These are phyloP conservation scores for Pogonocherus hispidulus DNA, from an alignment of 2,888 invertebrate genomes.

Conservation along the genomic window DNA sequence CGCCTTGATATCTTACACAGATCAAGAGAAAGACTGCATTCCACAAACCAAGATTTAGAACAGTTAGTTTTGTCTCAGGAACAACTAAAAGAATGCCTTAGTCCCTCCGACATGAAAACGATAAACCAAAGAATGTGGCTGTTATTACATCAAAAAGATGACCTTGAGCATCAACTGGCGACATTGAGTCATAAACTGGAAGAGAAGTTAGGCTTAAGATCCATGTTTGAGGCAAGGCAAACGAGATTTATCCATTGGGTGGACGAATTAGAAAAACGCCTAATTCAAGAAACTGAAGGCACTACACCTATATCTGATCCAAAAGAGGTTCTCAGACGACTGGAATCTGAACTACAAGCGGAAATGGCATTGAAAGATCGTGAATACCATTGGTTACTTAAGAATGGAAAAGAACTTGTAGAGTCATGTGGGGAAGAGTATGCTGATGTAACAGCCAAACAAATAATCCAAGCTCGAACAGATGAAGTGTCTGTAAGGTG, in stretches of 20 bases:
- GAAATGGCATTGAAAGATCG: conserved; percentile 83
- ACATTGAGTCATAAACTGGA: conserved; percentile 80
- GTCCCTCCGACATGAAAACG: conserved; percentile 86
- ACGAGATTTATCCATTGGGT: conserved; percentile 80
- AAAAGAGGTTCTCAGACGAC: conserved; percentile 78
- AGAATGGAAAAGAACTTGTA: conserved; percentile 77
- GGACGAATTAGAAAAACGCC: conserved; percentile 76
- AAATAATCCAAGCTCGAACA: conserved; percentile 72
- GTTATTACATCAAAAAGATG: conserved; percentile 84
- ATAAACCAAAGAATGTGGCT: conserved; percentile 85
- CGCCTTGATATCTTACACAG: conserved; percentile 76
- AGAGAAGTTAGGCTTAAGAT: conserved; percentile 80
- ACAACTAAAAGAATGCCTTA: conserved; percentile 86
- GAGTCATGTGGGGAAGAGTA: conserved; percentile 77
- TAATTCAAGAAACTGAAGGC: conserved; percentile 71
- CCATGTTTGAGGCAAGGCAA: conserved; percentile 79
- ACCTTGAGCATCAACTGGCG: conserved; percentile 84
- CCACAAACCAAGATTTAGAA: conserved; percentile 77
- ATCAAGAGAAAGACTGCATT: conserved; percentile 72
- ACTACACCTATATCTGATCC: conserved; percentile 73
- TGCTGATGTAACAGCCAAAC: conserved; percentile 73
- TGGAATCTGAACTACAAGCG: conserved; percentile 82
- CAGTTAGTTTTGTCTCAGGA: conserved; percentile 82
- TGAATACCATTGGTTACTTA: conserved; percentile 83
- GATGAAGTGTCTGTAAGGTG: conserved; percentile 79